Percentiles rank a stretch among this genome's conserved stretches.
These are phyloP conservation scores for Morinoia aosen DNA, from an alignment of 2,888 invertebrate genomes.

Conservation along the genomic window DNA sequence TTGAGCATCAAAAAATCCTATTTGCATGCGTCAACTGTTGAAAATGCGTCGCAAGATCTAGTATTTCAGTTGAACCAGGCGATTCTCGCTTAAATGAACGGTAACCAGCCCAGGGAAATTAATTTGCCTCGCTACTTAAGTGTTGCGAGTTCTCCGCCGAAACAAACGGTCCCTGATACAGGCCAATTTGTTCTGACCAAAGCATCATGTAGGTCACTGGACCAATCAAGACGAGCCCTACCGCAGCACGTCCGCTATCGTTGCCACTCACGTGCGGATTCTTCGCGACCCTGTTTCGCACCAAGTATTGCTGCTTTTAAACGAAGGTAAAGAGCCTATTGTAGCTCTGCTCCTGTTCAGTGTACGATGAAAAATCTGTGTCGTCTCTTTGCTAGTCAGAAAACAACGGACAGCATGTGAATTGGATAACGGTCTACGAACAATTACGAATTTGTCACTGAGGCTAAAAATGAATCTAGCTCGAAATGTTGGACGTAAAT, in stretches of 20 bases:
- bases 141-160: background rate
- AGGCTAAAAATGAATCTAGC: background rate
- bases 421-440: background rate
- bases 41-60: background rate
- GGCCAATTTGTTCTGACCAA: constrained; percentile 1
- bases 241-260: background rate
- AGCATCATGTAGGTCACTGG: constrained; percentile 21
- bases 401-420: background rate
- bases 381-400: background rate
- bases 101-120: background rate
- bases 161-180: background rate
- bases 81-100: background rate
- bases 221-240: background rate
- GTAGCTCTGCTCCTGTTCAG: background rate
- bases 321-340: background rate
- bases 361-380: background rate
- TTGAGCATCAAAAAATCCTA: too few relatives aligned
- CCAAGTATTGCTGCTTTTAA: background rate
- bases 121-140: background rate
- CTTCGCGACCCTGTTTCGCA: background rate
- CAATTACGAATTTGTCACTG: background rate
- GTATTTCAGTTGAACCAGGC: background rate
- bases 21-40: too few relatives aligned
- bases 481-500: background rate
- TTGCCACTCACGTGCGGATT: background rate